These are phyloP conservation scores for Euura lappo DNA, from an alignment of 1,140 invertebrate species.

Conservation along the genomic window DNA sequence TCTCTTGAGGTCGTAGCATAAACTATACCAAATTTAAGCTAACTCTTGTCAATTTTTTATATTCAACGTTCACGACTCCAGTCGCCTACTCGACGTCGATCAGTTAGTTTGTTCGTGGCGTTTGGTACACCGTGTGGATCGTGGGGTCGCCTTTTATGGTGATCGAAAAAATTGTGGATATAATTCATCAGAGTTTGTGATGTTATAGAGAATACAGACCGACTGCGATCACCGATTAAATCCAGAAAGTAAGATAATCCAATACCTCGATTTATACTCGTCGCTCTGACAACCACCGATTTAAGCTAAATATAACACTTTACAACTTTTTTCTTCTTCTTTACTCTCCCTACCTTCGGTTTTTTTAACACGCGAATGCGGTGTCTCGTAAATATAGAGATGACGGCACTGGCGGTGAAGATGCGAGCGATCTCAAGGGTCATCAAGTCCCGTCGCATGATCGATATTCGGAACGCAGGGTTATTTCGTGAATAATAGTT, in stretches of 20 bases:
- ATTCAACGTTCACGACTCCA: background rate
- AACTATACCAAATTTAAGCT: background rate
- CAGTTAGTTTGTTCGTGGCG: background rate
- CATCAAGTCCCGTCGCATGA: background rate
- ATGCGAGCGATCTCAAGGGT: constrained; percentile 10
- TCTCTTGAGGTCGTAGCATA: background rate
- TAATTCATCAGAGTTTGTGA: constrained; percentile 37
- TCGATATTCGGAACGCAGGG: background rate
- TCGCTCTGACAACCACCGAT: too few relatives aligned
- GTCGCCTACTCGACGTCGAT: background rate
- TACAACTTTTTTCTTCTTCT: too few relatives aligned
- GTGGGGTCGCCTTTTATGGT: constrained; percentile 57
- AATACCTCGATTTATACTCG: too few relatives aligned
- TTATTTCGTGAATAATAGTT: too few relatives aligned
- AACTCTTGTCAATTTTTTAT: background rate
- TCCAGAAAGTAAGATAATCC: constrained; percentile 22
- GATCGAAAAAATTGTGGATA: constrained; percentile 46
- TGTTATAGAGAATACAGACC: constrained; percentile 30
- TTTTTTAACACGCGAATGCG: constrained; percentile 9
- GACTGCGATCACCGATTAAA: constrained; percentile 19
- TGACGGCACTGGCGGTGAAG: constrained; percentile 42
- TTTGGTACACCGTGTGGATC: background rate
- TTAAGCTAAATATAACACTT: too few relatives aligned
- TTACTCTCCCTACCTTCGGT: background rate
- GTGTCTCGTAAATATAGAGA: constrained; percentile 44